phyloP scores from a whole-genome alignment of 2,797 vertebrate species.

The Pachyuromys duprasi region DNA sequence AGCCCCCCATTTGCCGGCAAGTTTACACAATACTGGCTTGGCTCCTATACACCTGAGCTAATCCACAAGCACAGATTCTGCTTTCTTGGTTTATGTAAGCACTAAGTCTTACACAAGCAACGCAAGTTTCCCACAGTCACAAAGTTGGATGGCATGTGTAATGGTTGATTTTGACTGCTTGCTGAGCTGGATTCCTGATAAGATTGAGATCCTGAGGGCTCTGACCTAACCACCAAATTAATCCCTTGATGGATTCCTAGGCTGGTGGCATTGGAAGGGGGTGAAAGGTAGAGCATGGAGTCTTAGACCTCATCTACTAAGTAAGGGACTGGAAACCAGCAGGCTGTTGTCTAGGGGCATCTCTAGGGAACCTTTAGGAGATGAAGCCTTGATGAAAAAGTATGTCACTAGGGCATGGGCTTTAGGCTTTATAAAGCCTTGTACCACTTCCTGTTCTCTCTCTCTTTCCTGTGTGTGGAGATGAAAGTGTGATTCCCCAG shows the following conservation, averaged over 20 bases:
- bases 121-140: not conserved
- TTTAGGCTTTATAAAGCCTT: not conserved
- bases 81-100: not conserved
- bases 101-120: not conserved
- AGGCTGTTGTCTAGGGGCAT: not conserved
- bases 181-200: not conserved
- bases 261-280: not conserved
- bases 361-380: not conserved
- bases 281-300: too few species aligned
- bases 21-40: not conserved
- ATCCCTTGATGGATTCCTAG: not conserved
- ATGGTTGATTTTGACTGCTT: not conserved
- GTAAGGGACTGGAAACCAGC: not conserved
- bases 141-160: not conserved
- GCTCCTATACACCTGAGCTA: not conserved
- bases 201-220: not conserved
- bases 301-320: not conserved
- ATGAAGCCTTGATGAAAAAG: not conserved
- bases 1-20: fast-evolving
- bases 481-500: not conserved
- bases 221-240: not conserved
- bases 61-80: not conserved
- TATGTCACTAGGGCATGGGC: not conserved
- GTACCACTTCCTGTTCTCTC: not conserved
- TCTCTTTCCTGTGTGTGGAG: not conserved